These are phyloP conservation scores for Callospermophilus lateralis DNA, from an alignment of 2,113 vertebrate species.

Conservation along the genomic window DNA sequence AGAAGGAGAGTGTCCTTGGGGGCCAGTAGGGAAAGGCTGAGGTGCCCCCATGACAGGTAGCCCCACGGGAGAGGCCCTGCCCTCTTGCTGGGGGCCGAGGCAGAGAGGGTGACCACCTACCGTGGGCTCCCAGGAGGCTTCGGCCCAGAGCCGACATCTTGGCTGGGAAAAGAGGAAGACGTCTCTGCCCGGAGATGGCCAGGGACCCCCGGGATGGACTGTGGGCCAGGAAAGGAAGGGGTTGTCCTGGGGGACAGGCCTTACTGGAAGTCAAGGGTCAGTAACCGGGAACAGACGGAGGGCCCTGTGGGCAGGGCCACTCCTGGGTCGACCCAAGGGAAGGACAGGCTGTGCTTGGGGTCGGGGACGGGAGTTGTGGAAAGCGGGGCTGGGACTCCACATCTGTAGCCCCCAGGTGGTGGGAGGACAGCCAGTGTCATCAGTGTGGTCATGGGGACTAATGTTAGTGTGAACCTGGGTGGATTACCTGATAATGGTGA, in stretches of 20 bases:
- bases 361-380: background rate
- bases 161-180: background rate
- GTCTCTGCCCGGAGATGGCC: background rate
- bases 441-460: background rate
- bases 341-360: background rate
- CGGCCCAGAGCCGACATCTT: background rate
- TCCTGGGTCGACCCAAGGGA: background rate
- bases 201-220: background rate
- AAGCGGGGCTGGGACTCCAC: background rate
- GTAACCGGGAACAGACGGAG: background rate
- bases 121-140: background rate
- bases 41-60: background rate
- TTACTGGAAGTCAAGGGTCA: background rate
- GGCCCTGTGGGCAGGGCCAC: background rate
- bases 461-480: background rate
- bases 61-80: background rate
- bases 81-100: background rate
- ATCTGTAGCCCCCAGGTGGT: background rate
- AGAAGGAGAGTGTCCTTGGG: background rate
- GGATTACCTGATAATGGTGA: background rate
- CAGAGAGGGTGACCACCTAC: background rate
- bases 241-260: background rate
- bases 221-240: background rate
- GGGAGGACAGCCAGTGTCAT: rapidly evolving
- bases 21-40: background rate